phyloP scores from a whole-genome alignment of 1,140 invertebrate species.

The Acromyrmex echinatior region DNA sequence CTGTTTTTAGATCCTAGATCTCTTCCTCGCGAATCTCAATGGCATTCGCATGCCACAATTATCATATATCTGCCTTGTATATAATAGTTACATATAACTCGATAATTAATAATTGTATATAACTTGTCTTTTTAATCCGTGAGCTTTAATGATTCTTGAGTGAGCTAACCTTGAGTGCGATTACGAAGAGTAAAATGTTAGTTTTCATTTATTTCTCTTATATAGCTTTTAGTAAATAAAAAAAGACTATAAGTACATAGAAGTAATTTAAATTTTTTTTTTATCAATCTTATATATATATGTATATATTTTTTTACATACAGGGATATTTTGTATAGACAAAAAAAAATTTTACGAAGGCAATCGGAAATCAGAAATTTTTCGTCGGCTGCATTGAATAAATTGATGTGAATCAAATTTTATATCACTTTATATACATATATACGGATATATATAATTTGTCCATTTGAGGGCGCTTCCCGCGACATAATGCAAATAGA shows the following conservation, averaged over 20 bases:
- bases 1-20: constrained; percentile 15
- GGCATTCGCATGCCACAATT: neutral
- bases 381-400: neutral
- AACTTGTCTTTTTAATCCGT: neutral
- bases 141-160: neutral
- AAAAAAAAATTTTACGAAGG: neutral
- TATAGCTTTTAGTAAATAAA: neutral
- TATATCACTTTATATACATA: neutral
- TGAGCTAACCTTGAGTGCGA: neutral
- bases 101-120: neutral
- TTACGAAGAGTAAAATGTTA: neutral
- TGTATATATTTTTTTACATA: neutral
- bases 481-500: neutral
- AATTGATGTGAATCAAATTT: neutral
- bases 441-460: neutral
- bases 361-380: neutral
- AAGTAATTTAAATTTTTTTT: neutral
- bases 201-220: neutral
- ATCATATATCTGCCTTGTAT: neutral
- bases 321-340: neutral
- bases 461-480: neutral
- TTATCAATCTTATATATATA: neutral
- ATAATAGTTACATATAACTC: neutral
- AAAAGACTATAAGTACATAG: neutral
- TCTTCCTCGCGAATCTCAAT: neutral